Evolutionary conservation across 2,797 vertebrate species (phyloP).

Genomic region (Chiroxiphia lanceolata): DNA sequence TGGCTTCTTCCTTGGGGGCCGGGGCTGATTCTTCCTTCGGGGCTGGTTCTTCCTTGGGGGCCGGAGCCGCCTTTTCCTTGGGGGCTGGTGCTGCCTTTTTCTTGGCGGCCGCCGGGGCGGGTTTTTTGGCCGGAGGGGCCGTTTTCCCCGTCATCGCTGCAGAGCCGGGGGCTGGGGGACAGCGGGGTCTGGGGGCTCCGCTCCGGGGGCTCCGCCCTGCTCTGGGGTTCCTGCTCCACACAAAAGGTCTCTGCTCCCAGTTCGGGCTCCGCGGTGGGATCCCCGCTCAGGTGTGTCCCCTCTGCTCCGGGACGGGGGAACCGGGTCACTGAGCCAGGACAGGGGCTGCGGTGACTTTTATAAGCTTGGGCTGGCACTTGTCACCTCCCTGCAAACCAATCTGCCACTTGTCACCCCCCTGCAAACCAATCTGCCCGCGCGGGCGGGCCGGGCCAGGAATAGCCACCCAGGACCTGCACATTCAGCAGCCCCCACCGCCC

Average conservation of each 20-base stretch:
- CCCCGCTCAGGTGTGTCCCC: neutral
- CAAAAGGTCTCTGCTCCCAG: neutral
- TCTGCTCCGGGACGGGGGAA: neutral
- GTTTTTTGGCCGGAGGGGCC: slow-evolving; percentile 67
- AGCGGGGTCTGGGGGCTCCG: neutral
- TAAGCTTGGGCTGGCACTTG: slow-evolving; percentile 57
- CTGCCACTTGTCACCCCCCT: slow-evolving; percentile 56
- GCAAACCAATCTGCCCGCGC: slow-evolving; percentile 63
- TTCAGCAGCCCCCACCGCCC: slow-evolving; percentile 41
- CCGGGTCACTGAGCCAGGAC: neutral
- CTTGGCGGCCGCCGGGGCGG: slow-evolving; percentile 39
- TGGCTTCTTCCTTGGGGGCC: slow-evolving; percentile 45
- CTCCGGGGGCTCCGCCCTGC: neutral
- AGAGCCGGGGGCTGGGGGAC: neutral
- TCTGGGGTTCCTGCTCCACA: neutral
- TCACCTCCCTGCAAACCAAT: slow-evolving; percentile 26
- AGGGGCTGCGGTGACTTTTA: slow-evolving; percentile 47
- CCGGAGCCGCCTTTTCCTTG: slow-evolving; percentile 68
- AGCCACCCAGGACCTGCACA: slow-evolving; percentile 51
- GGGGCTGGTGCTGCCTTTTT: neutral
- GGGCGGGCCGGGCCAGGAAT: slow-evolving; percentile 63
- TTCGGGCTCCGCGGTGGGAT: neutral
- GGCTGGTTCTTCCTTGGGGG: slow-evolving; percentile 55
- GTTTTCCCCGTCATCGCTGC: slow-evolving; percentile 78
- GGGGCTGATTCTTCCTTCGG: neutral